A percentile compares a stretch with the other conserved stretches of the same genome.
Conservation (phyloP, 2,113 vertebrate species). For the Speoplatyrhinus poulsoni region DNA sequence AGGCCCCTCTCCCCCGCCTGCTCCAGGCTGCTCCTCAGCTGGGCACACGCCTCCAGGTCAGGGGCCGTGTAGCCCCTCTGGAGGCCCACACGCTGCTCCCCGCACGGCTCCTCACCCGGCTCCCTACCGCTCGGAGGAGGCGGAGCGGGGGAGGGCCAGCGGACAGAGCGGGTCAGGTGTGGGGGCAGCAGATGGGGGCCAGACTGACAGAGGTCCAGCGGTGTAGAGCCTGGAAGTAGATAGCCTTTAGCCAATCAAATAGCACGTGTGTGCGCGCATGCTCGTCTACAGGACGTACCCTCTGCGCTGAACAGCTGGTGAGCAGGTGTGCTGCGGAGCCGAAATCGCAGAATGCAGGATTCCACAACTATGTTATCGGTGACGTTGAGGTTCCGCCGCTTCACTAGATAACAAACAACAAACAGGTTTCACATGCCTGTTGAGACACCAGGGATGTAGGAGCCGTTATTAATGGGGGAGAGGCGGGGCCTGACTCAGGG, state of each 20-base stretch:
- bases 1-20: conserved; percentile 76
- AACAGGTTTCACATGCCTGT: background rate
- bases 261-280: background rate
- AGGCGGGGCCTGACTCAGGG: too few species aligned
- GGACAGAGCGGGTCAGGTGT: conserved; percentile 75
- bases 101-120: conserved; percentile 48
- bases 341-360: conserved; percentile 85
- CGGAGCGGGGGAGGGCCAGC: conserved; percentile 65
- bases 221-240: conserved; percentile 57
- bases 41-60: conserved; percentile 71
- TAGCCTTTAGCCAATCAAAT: background rate
- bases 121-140: conserved; percentile 39
- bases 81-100: conserved; percentile 37
- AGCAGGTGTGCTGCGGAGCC: conserved; percentile 74
- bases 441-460: too few species aligned
- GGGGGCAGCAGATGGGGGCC: conserved; percentile 76
- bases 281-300: conserved; percentile 59
- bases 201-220: conserved; percentile 66
- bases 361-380: conserved; percentile 92
- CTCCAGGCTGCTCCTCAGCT: conserved; percentile 74
- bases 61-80: conserved; percentile 65
- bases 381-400: conserved; percentile 84
- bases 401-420: conserved; percentile 63
- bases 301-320: conserved; percentile 65
- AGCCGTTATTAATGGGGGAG: too few species aligned